Percentiles rank a stretch among this genome's conserved stretches.
These are phyloP conservation scores for Alloscopus bannaensis DNA, from an alignment of 2,888 invertebrate genomes.

Conservation along the genomic window DNA sequence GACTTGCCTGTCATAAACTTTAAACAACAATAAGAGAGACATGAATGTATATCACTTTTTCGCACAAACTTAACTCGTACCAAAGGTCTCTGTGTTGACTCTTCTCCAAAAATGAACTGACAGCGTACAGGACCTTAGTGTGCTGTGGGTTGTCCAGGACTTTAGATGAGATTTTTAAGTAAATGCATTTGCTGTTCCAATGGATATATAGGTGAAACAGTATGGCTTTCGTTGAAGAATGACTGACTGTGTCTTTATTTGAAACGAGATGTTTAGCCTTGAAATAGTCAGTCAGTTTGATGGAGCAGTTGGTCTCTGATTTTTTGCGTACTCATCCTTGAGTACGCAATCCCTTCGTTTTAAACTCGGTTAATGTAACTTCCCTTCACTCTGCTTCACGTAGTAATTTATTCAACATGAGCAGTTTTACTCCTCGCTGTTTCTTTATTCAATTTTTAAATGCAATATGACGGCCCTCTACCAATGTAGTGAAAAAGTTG, in stretches of 20 bases:
- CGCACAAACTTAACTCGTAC: not conserved
- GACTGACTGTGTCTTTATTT: constrained; percentile 6
- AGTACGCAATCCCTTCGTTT: too few relatives aligned
- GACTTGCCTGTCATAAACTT: constrained; percentile 43
- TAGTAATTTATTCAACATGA: too few relatives aligned
- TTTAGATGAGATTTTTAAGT: too few relatives aligned
- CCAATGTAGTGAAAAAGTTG: too few relatives aligned
- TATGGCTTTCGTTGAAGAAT: not conserved
- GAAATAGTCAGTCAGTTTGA: too few relatives aligned
- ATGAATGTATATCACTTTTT: constrained; percentile 45
- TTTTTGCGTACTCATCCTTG: constrained; percentile 10
- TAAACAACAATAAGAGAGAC: constrained; percentile 29
- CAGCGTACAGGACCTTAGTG: constrained; percentile 3
- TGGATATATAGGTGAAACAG: constrained; percentile 13
- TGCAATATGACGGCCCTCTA: too few relatives aligned
- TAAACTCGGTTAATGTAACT: too few relatives aligned
- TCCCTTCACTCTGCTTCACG: too few relatives aligned
- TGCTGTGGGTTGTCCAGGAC: not conserved
- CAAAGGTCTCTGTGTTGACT: not conserved
- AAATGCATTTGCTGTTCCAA: constrained; percentile 15
- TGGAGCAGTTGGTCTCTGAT: too few relatives aligned
- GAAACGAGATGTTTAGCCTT: constrained; percentile 2
- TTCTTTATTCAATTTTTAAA: too few relatives aligned
- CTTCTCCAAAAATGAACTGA: too few relatives aligned
- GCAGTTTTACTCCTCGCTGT: too few relatives aligned